phyloP scores from a whole-genome alignment of 2,113 vertebrate species.

The Sceloporus tristichus region DNA sequence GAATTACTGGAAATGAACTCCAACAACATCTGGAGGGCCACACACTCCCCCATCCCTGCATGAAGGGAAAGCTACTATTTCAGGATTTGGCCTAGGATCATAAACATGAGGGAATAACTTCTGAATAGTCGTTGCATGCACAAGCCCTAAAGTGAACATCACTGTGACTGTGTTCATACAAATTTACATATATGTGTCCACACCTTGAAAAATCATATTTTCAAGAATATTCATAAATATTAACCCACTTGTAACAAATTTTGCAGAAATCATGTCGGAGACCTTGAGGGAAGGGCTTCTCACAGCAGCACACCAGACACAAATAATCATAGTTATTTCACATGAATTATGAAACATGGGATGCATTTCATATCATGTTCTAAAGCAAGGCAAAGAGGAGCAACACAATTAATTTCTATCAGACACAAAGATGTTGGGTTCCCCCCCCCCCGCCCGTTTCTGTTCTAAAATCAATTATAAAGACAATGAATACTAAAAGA shows the following conservation, averaged over 20 bases:
- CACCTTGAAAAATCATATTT: not conserved
- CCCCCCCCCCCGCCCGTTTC: not conserved
- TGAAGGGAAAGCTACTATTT: not conserved
- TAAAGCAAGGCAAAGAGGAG: not conserved
- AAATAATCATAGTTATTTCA: not conserved
- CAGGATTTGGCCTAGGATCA: not conserved
- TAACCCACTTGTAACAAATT: not conserved
- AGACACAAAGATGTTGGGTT: not conserved
- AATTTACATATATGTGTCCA: not conserved
- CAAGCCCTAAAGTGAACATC: not conserved
- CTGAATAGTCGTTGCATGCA: not conserved
- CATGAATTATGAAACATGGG: constrained; percentile 4
- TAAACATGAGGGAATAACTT: not conserved
- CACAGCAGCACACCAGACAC: too few relatives aligned
- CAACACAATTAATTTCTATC: not conserved
- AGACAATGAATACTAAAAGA: not conserved
- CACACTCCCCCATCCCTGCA: too few relatives aligned
- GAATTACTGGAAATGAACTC: too few relatives aligned
- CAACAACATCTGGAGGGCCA: too few relatives aligned
- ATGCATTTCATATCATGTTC: not conserved
- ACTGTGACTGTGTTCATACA: not conserved
- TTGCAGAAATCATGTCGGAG: not conserved
- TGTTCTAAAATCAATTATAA: not conserved
- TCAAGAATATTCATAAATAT: not conserved
- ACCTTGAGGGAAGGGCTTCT: too few relatives aligned